These are phyloP conservation scores for Rutilus rutilus DNA, from an alignment of 2,113 vertebrate species.

Conservation along the genomic window DNA sequence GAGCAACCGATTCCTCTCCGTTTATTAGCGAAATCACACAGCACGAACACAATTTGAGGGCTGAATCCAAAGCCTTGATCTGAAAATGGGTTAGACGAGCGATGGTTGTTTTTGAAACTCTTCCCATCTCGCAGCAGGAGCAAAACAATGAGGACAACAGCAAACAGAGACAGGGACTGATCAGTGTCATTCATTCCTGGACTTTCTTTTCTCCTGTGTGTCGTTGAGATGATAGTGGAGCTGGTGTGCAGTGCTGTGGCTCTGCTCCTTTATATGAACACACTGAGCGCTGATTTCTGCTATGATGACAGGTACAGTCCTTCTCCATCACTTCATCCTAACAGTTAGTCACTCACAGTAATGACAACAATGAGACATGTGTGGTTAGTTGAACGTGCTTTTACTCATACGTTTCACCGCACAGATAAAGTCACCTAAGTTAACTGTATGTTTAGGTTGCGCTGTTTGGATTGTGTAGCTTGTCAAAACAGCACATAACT, in stretches of 20 bases:
- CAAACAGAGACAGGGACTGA: conserved; percentile 54
- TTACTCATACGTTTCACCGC: not conserved
- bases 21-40: not conserved
- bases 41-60: not conserved
- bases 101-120: conserved; percentile 25
- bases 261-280: conserved; percentile 92
- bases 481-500: not conserved
- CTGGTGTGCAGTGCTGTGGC: conserved; percentile 90
- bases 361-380: not conserved
- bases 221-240: conserved; percentile 89
- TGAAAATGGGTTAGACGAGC: conserved; percentile 33
- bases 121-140: conserved; percentile 56
- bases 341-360: not conserved
- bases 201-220: conserved; percentile 33
- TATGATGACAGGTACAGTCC: conserved; percentile 93
- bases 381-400: not conserved
- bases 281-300: conserved; percentile 93
- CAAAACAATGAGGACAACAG: conserved; percentile 57
- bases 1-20: not conserved
- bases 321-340: not conserved
- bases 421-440: not conserved
- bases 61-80: not conserved
- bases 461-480: not conserved
- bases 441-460: not conserved
- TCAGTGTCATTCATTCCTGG: conserved; percentile 51